These are phyloP conservation scores for Ptychoptera contaminata DNA, from an alignment of 2,888 invertebrate species.

Conservation along the genomic window DNA sequence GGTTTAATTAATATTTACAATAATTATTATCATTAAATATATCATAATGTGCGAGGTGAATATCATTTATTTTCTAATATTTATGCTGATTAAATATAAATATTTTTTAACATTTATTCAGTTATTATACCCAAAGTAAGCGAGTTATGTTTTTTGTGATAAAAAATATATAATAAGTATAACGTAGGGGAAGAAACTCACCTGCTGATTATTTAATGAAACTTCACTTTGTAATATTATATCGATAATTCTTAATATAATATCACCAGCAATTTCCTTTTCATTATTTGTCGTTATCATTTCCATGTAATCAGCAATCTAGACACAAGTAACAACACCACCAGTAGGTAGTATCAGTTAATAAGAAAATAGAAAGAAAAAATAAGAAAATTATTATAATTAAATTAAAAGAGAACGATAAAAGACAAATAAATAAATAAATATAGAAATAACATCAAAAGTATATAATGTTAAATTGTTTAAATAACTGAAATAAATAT, in stretches of 20 bases:
- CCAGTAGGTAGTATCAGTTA: too few species aligned
- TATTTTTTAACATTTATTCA: too few species aligned
- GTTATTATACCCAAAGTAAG: too few species aligned
- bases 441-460: neutral
- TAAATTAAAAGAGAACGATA: neutral
- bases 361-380: too few species aligned
- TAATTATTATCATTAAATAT: too few species aligned
- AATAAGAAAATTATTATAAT: constrained; percentile 3
- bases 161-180: too few species aligned
- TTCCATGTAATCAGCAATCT: constrained; percentile 30
- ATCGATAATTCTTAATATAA: constrained; percentile 44
- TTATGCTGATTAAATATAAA: too few species aligned
- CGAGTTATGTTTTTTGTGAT: neutral
- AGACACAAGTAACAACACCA: too few species aligned
- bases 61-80: too few species aligned
- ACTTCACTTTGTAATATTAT: constrained; percentile 46
- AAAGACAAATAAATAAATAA: neutral
- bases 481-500: neutral
- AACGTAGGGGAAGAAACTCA: constrained; percentile 24
- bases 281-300: constrained; percentile 31
- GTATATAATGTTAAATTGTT: too few species aligned
- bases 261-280: constrained; percentile 36
- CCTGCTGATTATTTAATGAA: constrained; percentile 58
- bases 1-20: too few species aligned
- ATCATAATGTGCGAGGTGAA: too few species aligned